These are phyloP conservation scores for Catocala sponsa DNA, from an alignment of 2,888 invertebrate species.

Conservation along the genomic window DNA sequence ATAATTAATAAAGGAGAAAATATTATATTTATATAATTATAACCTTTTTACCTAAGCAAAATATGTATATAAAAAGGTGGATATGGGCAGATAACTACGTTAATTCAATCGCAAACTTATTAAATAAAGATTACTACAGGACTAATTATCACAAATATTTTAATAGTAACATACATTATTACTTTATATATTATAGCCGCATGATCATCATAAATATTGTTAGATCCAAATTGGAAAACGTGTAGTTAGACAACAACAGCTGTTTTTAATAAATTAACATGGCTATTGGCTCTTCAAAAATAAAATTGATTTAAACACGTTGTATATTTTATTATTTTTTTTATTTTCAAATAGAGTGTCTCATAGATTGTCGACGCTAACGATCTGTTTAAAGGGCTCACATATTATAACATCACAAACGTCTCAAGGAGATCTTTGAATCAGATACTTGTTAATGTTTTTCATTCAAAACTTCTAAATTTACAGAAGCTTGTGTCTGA, in stretches of 20 bases:
- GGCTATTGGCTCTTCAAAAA: slow-evolving; percentile 27
- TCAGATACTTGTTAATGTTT: slow-evolving; percentile 27
- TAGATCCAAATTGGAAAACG: slow-evolving; percentile 24
- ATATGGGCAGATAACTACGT: no score
- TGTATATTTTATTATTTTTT: slow-evolving; percentile 28
- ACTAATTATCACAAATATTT: neutral
- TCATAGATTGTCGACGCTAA: slow-evolving; percentile 23
- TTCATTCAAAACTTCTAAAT: slow-evolving; percentile 28
- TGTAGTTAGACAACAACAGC: slow-evolving; percentile 29
- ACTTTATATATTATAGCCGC: neutral
- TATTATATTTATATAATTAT: no score
- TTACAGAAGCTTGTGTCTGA: slow-evolving; percentile 22
- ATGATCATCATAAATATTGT: slow-evolving; percentile 15
- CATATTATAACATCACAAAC: slow-evolving; percentile 23
- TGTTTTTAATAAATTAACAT: slow-evolving; percentile 21
- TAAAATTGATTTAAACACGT: slow-evolving; percentile 6
- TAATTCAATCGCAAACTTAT: no score
- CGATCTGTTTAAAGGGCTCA: slow-evolving; percentile 39
- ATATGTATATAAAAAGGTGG: no score
- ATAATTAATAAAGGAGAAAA: no score
- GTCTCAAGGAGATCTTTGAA: slow-evolving; percentile 47
- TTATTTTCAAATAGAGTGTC: slow-evolving; percentile 6
- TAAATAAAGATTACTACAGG: neutral
- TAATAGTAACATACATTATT: neutral
- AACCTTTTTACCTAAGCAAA: no score